Percentiles rank a stretch among this genome's conserved stretches.
Evolutionary conservation across 2,888 invertebrate species (phyloP).

Genomic region (Chrysodeixis includens): DNA sequence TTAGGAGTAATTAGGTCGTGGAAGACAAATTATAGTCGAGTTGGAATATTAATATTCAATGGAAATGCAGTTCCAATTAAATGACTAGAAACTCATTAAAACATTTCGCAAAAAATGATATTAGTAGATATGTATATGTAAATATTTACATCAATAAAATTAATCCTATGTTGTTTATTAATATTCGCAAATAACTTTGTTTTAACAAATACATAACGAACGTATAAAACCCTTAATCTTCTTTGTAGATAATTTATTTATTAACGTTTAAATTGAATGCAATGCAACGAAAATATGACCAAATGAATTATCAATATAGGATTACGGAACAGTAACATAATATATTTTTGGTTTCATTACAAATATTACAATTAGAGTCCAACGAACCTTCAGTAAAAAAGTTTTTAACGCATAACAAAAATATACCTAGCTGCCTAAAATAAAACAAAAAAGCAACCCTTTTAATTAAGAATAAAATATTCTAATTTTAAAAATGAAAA

Average conservation of each 20-base stretch:
- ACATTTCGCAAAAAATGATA: no score
- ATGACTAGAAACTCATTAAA: no score
- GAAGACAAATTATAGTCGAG: background rate
- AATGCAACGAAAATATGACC: constrained; percentile 12
- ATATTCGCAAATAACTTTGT: background rate
- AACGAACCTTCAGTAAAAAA: no score
- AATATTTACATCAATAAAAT: no score
- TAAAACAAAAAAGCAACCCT: no score
- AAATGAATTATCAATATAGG: constrained; percentile 27
- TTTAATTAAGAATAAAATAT: no score
- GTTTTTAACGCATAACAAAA: no score
- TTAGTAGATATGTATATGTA: no score
- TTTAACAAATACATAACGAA: background rate
- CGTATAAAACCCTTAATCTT: background rate
- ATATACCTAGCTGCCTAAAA: no score
- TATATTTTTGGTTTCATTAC: background rate
- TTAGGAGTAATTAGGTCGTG: constrained; percentile 1
- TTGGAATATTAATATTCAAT: constrained; percentile 1
- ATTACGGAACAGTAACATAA: constrained; percentile 9
- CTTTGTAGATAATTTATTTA: background rate
- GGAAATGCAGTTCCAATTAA: background rate
- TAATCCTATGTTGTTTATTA: no score
- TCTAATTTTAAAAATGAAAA: no score
- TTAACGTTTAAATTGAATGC: constrained; percentile 12
- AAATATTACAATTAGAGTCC: background rate